Evolutionary conservation across 2,113 vertebrate species (phyloP).

Genomic region (Poecile atricapillus): DNA sequence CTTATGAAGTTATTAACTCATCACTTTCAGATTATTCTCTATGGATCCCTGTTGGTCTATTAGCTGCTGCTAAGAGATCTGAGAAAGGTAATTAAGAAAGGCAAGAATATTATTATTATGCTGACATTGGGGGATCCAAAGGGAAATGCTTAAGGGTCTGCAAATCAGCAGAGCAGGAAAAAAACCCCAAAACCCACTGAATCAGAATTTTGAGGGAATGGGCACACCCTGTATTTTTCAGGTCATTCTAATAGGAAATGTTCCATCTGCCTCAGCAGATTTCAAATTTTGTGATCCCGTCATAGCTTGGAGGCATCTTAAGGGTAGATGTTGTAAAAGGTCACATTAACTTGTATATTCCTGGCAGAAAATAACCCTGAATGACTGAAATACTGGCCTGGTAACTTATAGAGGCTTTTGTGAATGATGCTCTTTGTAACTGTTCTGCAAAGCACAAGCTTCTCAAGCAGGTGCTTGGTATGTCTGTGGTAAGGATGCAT

Average conservation of each 20-base stretch:
- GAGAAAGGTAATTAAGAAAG: conserved; percentile 30
- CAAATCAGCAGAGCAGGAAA: not conserved
- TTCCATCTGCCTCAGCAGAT: not conserved
- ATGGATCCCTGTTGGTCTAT: conserved; percentile 24
- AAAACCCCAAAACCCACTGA: not conserved
- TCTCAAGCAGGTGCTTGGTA: not conserved
- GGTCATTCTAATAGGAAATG: not conserved
- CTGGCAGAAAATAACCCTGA: not conserved
- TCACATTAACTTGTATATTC: not conserved
- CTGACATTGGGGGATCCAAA: not conserved
- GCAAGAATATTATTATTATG: not conserved
- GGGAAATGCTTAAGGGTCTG: not conserved
- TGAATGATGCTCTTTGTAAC: not conserved
- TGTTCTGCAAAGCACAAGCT: not conserved
- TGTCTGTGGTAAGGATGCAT: not conserved
- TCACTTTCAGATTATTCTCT: conserved; percentile 1
- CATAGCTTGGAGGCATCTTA: not conserved
- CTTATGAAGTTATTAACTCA: conserved; percentile 24
- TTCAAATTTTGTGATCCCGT: not conserved
- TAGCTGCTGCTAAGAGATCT: not conserved
- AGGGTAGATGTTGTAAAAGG: not conserved
- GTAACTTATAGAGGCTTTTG: not conserved
- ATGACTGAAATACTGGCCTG: not conserved
- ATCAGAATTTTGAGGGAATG: not conserved
- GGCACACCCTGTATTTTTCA: not conserved